Base-by-base conservation (phyloP, 2,888 invertebrate genomes). In the Brenthis hecate region DNA sequence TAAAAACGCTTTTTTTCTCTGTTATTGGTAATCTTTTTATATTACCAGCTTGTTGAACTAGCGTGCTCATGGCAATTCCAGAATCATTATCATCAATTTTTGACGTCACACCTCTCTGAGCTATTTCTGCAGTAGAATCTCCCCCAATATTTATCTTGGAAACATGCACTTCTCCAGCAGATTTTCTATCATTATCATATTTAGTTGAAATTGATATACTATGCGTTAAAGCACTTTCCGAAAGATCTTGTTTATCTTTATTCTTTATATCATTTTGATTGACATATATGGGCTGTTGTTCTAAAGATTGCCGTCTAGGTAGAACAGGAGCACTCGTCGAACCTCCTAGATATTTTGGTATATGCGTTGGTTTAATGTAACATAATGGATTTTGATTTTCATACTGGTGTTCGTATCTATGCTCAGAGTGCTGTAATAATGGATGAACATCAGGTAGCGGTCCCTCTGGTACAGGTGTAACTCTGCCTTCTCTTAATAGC, bases 1-100 rank as follows among this genome's bases (percentile, higher is more conserved):
- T 97, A 81, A 98, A 98, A 43, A 98, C 96, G 82, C 98, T 98
- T 83, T 98, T 98, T 90, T 98, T 98, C 80, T 98, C 97, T 5
- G 96, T 95, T 71, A 96, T 96, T 19, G 95, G 94, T 78, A 96
- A 94, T 72, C 95, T 91, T 72, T 94, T 94, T 11, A 94, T 93
- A 78, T 94, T 94, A 71, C 93, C 94, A 58, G 93, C 88, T 70
- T 94, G 91, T 74, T 92, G 91, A 55, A 85, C 85, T 71, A 91
- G 81, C 0, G 94, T 94, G 63, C 95, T 95, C 92, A 97, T 95
- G 8, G 96, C 96, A 74, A 96, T 96, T 0, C 96, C 96, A 1
- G 97, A 96, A 82, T 97, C 97, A 79, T 96, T 96, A 78, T 96
- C 96, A 75, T 96, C 95, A 68, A 91, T 78, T 72, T 91, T 91